Evolutionary conservation across 2,113 vertebrate species (phyloP).

Genomic region (Myrmecophaga tridactyla): DNA sequence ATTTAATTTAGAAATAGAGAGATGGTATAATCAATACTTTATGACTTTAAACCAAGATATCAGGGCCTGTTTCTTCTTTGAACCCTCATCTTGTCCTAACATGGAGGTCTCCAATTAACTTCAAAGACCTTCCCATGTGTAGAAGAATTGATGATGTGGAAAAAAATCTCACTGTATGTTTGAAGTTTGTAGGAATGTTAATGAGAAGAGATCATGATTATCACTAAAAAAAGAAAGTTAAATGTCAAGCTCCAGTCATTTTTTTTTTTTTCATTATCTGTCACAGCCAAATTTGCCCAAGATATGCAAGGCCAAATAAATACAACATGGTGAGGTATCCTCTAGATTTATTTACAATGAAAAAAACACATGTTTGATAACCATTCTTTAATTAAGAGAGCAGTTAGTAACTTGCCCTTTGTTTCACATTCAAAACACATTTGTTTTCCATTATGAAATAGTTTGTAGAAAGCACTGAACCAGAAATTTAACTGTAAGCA

Average conservation of each 20-base stretch:
- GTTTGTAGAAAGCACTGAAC: conserved; percentile 64
- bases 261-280: conserved; percentile 23
- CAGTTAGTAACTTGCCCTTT: conserved; percentile 52
- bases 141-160: conserved; percentile 45
- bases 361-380: conserved; percentile 67
- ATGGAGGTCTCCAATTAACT: conserved; percentile 34
- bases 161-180: conserved; percentile 8
- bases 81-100: conserved; percentile 26
- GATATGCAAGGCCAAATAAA: conserved; percentile 63
- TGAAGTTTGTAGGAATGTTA: conserved; percentile 51
- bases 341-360: conserved; percentile 64
- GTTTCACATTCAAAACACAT: conserved; percentile 65
- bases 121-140: conserved; percentile 51
- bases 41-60: neutral
- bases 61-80: neutral
- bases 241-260: neutral
- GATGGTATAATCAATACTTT: neutral
- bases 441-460: conserved; percentile 74
- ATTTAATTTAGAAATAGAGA: neutral
- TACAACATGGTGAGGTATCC: conserved; percentile 31
- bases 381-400: conserved; percentile 65
- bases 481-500: conserved; percentile 61
- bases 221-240: conserved; percentile 37
- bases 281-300: conserved; percentile 58
- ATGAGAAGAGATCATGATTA: conserved; percentile 50